Evolutionary conservation across 2,888 invertebrate species (phyloP), one percentile per base, ranked within the genome.

Genomic region (Oligia strigilis): DNA sequence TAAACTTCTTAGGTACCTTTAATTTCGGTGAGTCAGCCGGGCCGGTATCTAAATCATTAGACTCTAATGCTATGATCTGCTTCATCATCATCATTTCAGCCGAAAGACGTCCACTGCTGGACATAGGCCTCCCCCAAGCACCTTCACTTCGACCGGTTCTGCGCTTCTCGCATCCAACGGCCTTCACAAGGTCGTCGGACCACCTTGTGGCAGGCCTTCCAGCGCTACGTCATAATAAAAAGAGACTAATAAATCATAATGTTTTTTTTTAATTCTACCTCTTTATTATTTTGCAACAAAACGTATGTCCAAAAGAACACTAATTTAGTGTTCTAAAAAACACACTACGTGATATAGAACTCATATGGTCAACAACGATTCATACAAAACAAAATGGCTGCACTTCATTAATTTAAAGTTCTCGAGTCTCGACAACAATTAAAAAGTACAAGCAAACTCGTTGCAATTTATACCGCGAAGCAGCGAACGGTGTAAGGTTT

Each of bases 401-500:
- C 78, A 66, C 9, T 62, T 65, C 43, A 71, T 55, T 83, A 72
- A 78, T 75, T 64, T 40, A 55, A 70, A 76, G 66, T 79, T 79
- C 52, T 74, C 23, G 6, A 76, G 73, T 72, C 67, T 67, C 73
- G 84, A 76, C 74, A 75, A 55, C 72, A 87, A 80, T 80, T 84
- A 75, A 80, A 85, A 84, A 40, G 49, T 64, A 67, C 72, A 65
- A 85, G 46, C 62, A 62, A 80, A 65, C 46, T 72, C 60, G 19
- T 62, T 75, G 69, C 77, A 78, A 85, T 73, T 69, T 81, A 73
- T 46, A 81, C 60, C 55, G 19, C 36, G 46, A 40, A 40, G 13
- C 62, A 76, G 19, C 36, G 4, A 78, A 65, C 64, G 49, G 71
- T 74, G 65, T 67, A 77, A 75, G 71, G 74, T 74, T 84, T 62